Base-by-base conservation (phyloP, 1,140 invertebrate species). In the Penaeus indicus region DNA sequence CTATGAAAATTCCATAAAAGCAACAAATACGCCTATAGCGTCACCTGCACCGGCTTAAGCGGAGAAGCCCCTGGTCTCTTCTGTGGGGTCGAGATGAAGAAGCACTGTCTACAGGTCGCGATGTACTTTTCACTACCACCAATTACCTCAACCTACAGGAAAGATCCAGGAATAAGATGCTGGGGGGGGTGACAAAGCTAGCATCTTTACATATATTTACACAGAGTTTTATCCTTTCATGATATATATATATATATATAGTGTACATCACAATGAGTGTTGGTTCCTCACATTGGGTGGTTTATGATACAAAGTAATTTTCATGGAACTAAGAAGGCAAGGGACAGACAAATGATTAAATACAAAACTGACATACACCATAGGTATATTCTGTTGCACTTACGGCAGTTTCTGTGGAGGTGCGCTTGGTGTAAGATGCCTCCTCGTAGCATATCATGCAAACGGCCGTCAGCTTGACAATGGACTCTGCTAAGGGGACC, bases 401-500 rank as follows among this genome's bases (percentile, higher is more conserved):
- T 91, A 94, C 94, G 87, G 93, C 92, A 84, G 92, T 93, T 91
- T 95, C 94, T 78, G 91, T 91, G 13, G 93, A 93, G 81, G 92
- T 94, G 42, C 95, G 92, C 90, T 95, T 94, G 7, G 95, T 95
- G 91, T 94, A 95, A 32, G 95, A 93, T 19, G 95, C 95, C 77
- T 94, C 94, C 63, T 92, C 92, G 89, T 93, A 95, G 91, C 95
- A 95, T 22, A 91, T 92, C 93, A 95, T 95, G 91, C 95, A 95
- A 16, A 95, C 95, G 84, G 95, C 95, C 38, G 92, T 94, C 22
- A 95, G 91, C 91, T 95, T 95, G 18, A 94, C 93, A 32, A 95
- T 94, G 92, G 93, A 94, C 92, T 95, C 95, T n/a, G 95, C 94
- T n/a, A 95, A 89, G 32, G 95, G 95, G n/a, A 95, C 94, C n/a